A percentile compares a stretch with the other conserved stretches of the same genome.
Evolutionary conservation across 2,113 vertebrate genomes (phyloP).

Genomic region (Sminthopsis crassicaudata): DNA sequence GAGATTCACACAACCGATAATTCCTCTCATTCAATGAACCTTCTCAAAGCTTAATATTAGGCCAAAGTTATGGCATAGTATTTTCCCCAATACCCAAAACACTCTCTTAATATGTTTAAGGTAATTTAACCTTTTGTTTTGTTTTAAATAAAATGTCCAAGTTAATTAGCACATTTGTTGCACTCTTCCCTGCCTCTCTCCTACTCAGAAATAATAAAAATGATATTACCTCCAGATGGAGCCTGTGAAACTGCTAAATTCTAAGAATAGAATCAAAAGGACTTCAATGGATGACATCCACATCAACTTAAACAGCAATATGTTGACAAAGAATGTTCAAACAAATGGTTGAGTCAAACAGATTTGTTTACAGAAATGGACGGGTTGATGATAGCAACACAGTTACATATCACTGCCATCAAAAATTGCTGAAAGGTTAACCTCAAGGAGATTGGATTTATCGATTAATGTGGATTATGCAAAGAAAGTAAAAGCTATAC

Average conservation of each 20-base stretch:
- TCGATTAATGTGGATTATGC: background rate
- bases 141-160: background rate
- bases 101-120: too few relatives aligned
- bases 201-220: background rate
- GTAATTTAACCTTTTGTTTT: background rate
- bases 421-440: background rate
- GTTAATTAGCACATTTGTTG: background rate
- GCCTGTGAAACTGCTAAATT: background rate
- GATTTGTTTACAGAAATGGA: background rate
- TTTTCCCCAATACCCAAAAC: background rate
- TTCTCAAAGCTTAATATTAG: background rate
- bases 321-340: slow-evolving; percentile 6
- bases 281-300: background rate
- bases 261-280: slow-evolving; percentile 2
- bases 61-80: rapidly evolving
- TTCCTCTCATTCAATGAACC: background rate
- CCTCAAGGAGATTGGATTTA: background rate
- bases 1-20: background rate
- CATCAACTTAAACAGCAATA: slow-evolving; percentile 1
- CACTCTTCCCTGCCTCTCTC: background rate
- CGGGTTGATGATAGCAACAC: background rate
- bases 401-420: background rate
- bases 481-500: background rate
- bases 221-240: background rate
- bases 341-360: background rate